A percentile compares a stretch with the other conserved stretches of the same genome.
These are phyloP conservation scores for Pseudomyrmex cubaensis DNA, from an alignment of 1,140 invertebrate species.

Conservation along the genomic window DNA sequence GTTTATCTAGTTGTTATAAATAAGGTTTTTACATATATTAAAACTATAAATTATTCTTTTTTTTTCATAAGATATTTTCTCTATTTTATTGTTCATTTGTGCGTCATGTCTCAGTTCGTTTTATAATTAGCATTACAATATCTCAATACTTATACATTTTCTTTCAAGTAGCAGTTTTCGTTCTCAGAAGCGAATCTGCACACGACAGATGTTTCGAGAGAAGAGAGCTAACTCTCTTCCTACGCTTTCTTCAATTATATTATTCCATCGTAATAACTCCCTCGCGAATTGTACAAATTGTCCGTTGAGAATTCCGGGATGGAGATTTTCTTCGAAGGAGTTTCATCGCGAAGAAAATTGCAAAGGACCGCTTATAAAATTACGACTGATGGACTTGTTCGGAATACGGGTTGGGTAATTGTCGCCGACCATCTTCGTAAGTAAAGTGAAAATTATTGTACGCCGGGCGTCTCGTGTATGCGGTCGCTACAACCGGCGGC, in stretches of 20 bases:
- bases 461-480: not conserved
- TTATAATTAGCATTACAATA: not conserved
- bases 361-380: conserved; percentile 9
- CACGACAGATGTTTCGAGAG: not conserved
- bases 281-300: conserved; percentile 28
- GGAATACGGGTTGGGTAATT: conserved; percentile 17
- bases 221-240: not conserved
- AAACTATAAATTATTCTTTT: too few relatives aligned
- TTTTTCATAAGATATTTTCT: too few relatives aligned
- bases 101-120: too few relatives aligned
- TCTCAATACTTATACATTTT: not conserved
- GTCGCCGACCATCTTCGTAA: not conserved
- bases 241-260: conserved; percentile 18
- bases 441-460: conserved; percentile 52
- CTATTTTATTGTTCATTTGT: too few relatives aligned
- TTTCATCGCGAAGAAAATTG: conserved; percentile 10
- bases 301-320: not conserved
- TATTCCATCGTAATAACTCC: not conserved
- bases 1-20: too few relatives aligned
- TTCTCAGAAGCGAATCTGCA: not conserved
- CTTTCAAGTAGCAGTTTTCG: not conserved
- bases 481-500: not conserved
- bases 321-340: not conserved
- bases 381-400: conserved; percentile 2
- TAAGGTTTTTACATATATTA: too few relatives aligned